Base-by-base conservation (phyloP, 2,888 invertebrate genomes). In the Phanerotoma sp. region DNA sequence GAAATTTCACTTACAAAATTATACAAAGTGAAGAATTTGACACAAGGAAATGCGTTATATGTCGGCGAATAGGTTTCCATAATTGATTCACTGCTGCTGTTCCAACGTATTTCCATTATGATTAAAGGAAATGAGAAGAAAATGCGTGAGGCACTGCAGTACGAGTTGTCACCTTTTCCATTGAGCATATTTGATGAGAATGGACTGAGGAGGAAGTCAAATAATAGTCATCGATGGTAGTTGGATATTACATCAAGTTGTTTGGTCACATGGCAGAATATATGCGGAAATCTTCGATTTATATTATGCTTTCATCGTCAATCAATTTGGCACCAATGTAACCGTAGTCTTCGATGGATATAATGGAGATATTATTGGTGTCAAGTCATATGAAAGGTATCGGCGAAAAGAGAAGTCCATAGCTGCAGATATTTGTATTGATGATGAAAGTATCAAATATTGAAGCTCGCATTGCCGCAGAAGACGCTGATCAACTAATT, bases 151-250 rank as follows among this genome's bases (percentile, higher is more conserved):
- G 58, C 54, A 1, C 57, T 60, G 9, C 18, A 18, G 13, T 62
- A 57, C 33, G 63, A 64, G 51, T 50, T 64, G 40, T 56, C 62
- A 13, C 60, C 66, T 13, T 61, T 41, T 42, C 65, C 62, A 4
- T 21, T 58, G 21, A 16, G 56, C 3, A 22, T 62, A n/a, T 65
- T 66, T 18, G 53, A 57, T 33, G 51, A 61, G 41, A 32, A 47
- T 15, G 63, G 62, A 7, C 15, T 56, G 3, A 58, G 57, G 57
- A 44, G 62, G 28, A 58, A 65, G 48, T 51, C 50, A 1, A 42
- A 32, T 3, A 28, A 10, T 35, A 32, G 56, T 63, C 2, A 47
- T 62, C 10, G 62, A 62, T 45, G 59, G 62, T n/a, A 60, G 62
- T 10, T 57, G 51, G 41, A 42, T 61, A 13, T 32, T 57, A 10